phyloP scores from a whole-genome alignment of 2,113 vertebrate species.

The Meleagris gallopavo region DNA sequence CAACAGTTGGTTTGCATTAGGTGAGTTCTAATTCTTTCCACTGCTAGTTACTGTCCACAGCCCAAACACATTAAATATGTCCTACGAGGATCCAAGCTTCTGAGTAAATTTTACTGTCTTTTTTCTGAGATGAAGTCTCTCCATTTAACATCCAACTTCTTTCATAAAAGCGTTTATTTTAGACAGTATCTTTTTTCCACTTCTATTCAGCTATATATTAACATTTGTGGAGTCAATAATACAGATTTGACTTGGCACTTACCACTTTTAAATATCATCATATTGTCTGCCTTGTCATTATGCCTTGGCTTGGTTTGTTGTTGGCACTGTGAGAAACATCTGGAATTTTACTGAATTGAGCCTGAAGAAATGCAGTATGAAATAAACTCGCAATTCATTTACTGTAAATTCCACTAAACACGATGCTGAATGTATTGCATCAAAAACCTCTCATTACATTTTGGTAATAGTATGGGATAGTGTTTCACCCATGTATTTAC shows the following conservation, averaged over 20 bases:
- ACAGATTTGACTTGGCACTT: neutral
- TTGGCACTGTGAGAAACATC: neutral
- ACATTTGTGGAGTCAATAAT: constrained; percentile 11
- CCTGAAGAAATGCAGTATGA: neutral
- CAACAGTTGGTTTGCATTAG: neutral
- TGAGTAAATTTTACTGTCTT: neutral
- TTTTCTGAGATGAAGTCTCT: neutral
- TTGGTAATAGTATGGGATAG: neutral
- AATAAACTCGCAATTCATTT: neutral
- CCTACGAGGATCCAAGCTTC: neutral
- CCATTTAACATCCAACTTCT: neutral
- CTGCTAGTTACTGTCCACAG: neutral
- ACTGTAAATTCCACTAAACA: neutral
- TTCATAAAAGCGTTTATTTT: neutral
- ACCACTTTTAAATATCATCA: neutral
- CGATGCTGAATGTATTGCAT: neutral
- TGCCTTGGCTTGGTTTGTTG: neutral
- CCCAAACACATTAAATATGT: neutral
- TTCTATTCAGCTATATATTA: neutral
- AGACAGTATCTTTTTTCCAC: neutral
- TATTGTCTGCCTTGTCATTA: neutral
- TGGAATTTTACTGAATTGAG: neutral
- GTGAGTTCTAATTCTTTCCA: neutral
- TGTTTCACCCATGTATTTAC: neutral
- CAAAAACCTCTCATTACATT: neutral